Evolutionary conservation across 2,113 vertebrate genomes (phyloP).

Genomic region (Panthera leo): DNA sequence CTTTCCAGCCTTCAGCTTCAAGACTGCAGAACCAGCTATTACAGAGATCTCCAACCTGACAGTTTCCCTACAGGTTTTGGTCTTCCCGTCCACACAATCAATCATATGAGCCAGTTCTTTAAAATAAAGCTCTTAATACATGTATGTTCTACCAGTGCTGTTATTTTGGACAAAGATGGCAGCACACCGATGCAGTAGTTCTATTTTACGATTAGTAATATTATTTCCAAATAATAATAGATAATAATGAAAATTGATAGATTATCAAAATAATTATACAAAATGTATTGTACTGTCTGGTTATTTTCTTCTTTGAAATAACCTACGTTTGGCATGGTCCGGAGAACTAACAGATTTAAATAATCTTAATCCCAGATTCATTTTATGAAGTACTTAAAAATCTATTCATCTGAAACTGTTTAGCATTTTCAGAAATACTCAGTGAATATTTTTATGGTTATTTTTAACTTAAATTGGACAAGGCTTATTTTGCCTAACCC

Average conservation of each 20-base stretch:
- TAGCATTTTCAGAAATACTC: neutral
- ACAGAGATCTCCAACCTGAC: neutral
- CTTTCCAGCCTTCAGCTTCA: neutral
- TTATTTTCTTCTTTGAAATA: neutral
- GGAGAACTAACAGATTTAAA: neutral
- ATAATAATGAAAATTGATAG: neutral
- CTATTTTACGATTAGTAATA: neutral
- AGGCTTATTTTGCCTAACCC: neutral
- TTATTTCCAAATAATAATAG: neutral
- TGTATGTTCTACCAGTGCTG: neutral
- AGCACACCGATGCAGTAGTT: neutral
- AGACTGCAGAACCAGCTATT: neutral
- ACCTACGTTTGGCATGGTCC: neutral
- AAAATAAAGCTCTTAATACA: neutral
- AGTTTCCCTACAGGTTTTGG: neutral
- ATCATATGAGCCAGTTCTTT: neutral
- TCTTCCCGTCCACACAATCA: neutral
- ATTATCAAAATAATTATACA: conserved; percentile 12
- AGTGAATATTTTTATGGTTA: neutral
- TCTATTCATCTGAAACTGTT: neutral
- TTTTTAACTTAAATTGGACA: conserved; percentile 23
- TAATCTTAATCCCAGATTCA: neutral
- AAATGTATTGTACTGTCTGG: neutral
- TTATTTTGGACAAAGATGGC: neutral
- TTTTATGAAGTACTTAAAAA: neutral